Evolutionary conservation across 23 tunicate species (phyloP), one percentile per base, ranked within the genome.

Genomic region (Trididemnum clinides): DNA sequence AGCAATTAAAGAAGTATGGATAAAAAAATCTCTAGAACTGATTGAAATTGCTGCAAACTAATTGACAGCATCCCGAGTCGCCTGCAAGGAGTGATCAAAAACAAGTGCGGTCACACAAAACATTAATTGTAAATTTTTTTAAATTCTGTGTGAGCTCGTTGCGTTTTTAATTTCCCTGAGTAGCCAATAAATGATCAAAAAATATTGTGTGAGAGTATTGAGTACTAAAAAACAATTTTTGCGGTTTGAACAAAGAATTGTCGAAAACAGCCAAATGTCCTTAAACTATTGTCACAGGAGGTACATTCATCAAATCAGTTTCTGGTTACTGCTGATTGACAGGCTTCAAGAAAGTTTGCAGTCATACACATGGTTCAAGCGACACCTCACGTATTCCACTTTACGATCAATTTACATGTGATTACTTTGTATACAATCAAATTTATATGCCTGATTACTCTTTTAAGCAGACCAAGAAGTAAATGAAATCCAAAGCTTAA

Each of bases 41-140:
- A 71, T 71, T 30, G 25, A n/a, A n/a, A n/a, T 71, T 71, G 38
- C 77, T 71, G 77, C 38, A 71, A 71, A 71, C 38, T 27, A 6
- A 71, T 71, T 71, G 77, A 71, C 77, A 71, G 77, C 36, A 71
- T 31, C n/a, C n/a, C n/a, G n/a, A n/a, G 77, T 23, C 36, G 77
- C 77, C 12, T 71, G 28, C 54, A 44, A n/a, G n/a, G n/a, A n/a
- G n/a, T n/a, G n/a, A n/a, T n/a, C n/a, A n/a, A n/a, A n/a, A n/a
- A n/a, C n/a, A n/a, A n/a, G n/a, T n/a, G n/a, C n/a, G n/a, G n/a
- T n/a, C n/a, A n/a, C n/a, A n/a, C n/a, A n/a, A n/a, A 44, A 44
- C 10, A 44, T 44, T 44, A 10, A 44, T 44, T 15, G 15, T 7
- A 44, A 25, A 63, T 63, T 63, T 63, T 15, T 63, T 63, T 63